Evolutionary conservation across 2,113 vertebrate genomes (phyloP).

Genomic region (Gymnogyps californianus): DNA sequence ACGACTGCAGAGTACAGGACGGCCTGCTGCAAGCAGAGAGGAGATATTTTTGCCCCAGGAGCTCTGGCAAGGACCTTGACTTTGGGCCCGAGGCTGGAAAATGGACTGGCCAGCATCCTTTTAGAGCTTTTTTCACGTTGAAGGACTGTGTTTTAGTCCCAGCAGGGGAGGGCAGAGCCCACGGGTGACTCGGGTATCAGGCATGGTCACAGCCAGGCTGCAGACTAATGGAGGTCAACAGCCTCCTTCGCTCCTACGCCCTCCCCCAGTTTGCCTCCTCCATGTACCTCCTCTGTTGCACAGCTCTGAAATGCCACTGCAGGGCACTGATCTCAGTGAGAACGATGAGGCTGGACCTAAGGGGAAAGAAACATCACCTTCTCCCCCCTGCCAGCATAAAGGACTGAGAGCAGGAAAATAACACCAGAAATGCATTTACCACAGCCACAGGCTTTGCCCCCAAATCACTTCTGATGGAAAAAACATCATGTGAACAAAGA

Average conservation of each 20-base stretch:
- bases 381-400: not conserved
- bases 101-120: not conserved
- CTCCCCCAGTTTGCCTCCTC: not conserved
- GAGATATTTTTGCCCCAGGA: not conserved
- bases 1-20: not conserved
- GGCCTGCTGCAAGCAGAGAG: not conserved
- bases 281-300: not conserved
- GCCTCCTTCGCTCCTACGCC: not conserved
- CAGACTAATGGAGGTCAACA: not conserved
- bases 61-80: not conserved
- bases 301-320: not conserved
- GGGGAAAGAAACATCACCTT: not conserved
- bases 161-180: not conserved
- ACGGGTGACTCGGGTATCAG: not conserved
- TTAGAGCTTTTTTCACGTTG: not conserved
- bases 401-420: not conserved
- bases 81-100: not conserved
- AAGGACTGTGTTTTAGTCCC: not conserved
- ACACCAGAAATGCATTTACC: not conserved
- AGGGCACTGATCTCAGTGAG: not conserved
- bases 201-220: not conserved
- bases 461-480: not conserved
- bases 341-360: not conserved
- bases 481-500: not conserved
- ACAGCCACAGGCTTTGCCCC: not conserved